Conservation (phyloP, 2,888 invertebrate species). For the Pristionchus entomophagus region DNA sequence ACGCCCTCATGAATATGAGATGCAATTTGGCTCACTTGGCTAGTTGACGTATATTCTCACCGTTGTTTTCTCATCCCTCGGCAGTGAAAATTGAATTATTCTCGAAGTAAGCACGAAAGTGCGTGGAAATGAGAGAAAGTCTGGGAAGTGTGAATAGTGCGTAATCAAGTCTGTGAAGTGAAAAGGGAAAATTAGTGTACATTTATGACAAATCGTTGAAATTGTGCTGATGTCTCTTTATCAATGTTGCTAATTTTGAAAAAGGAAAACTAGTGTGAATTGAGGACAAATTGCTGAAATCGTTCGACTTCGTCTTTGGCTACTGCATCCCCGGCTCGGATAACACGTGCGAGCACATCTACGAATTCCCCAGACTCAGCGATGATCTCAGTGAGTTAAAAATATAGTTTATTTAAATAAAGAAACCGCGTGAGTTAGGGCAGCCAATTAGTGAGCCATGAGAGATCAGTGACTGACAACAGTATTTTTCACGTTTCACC, state of each 20-base stretch:
- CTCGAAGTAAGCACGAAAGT: conserved; percentile 3
- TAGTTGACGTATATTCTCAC: not conserved
- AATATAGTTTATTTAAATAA: too few species aligned
- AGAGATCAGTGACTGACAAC: too few species aligned
- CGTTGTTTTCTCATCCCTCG: not conserved
- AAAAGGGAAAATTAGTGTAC: not conserved
- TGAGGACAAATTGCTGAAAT: conserved; percentile 91
- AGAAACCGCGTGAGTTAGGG: too few species aligned
- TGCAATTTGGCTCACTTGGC: too few species aligned
- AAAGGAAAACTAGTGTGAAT: conserved; percentile 76
- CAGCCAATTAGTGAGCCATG: too few species aligned
- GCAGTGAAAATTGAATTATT: not conserved
- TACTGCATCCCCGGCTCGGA: conserved; percentile 98
- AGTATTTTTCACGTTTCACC: too few species aligned
- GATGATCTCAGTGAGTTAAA: conserved; percentile 77
- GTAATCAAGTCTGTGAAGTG: not conserved
- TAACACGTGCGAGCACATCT: conserved; percentile 99
- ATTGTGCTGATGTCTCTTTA: conserved; percentile 98
- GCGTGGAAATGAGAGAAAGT: not conserved
- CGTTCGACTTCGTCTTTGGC: conserved; percentile 99
- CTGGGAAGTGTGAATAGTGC: not conserved
- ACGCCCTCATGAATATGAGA: too few species aligned
- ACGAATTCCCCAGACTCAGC: conserved; percentile 93
- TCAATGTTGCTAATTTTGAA: not conserved
- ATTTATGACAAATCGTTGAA: conserved; percentile 91